phyloP scores from a whole-genome alignment of 2,888 invertebrate species.

The Epistrophe grossulariae region DNA sequence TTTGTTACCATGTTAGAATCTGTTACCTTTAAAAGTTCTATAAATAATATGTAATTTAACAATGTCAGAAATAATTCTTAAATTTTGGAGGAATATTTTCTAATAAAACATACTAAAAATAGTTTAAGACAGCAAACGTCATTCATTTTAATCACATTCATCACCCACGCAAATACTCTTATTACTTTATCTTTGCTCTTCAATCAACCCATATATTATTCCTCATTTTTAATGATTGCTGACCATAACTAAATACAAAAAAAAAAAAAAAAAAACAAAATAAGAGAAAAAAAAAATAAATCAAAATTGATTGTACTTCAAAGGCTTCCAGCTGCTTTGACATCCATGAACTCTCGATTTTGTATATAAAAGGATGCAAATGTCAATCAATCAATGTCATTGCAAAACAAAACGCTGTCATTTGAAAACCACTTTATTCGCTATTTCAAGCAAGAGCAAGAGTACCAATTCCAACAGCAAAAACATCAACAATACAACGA shows the following conservation, averaged over 20 bases:
- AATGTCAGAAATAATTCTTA: too few species aligned
- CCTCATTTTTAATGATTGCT: not conserved
- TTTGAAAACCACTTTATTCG: constrained; percentile 28
- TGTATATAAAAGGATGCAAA: constrained; percentile 67
- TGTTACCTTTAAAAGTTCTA: too few species aligned
- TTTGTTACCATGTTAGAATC: too few species aligned
- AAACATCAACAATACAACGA: not conserved
- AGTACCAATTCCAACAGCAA: constrained; percentile 1
- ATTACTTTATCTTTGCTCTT: not conserved
- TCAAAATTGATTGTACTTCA: constrained; percentile 60
- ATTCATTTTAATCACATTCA: not conserved
- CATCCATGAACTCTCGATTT: constrained; percentile 31
- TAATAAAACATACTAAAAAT: too few species aligned
- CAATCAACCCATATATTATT: not conserved
- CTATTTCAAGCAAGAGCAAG: not conserved
- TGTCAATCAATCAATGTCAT: constrained; percentile 60
- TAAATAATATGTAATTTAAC: too few species aligned
- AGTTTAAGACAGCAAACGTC: not conserved
- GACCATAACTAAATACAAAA: not conserved
- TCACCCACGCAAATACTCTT: not conserved
- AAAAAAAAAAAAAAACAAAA: not conserved
- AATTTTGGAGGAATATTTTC: too few species aligned
- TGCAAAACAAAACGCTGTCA: constrained; percentile 49
- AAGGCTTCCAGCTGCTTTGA: constrained; percentile 49
- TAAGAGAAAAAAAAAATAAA: constrained; percentile 1